These are phyloP conservation scores for Aegotheles bennettii DNA, from an alignment of 2,113 vertebrate genomes.

Conservation along the genomic window DNA sequence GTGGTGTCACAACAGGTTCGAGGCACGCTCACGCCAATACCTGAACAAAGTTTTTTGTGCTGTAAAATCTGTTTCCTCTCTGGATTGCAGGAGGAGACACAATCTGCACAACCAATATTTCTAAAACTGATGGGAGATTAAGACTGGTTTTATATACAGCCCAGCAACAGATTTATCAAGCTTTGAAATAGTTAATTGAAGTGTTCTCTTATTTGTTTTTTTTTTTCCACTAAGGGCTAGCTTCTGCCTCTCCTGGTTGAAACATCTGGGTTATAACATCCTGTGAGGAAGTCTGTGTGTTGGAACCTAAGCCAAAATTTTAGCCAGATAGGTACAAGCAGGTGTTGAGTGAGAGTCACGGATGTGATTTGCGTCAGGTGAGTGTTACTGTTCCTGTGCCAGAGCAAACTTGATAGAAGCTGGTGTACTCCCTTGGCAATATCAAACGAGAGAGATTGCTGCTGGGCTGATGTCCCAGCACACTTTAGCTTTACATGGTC, in stretches of 20 bases:
- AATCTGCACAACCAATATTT: not conserved
- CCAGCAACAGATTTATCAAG: not conserved
- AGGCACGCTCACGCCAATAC: not conserved
- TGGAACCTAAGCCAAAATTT: not conserved
- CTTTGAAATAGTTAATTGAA: not conserved
- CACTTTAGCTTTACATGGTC: not conserved
- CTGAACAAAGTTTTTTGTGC: not conserved
- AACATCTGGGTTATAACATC: not conserved
- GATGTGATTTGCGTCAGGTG: not conserved
- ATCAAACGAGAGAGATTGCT: not conserved
- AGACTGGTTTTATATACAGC: not conserved
- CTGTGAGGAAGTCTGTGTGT: not conserved
- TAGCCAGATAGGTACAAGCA: not conserved
- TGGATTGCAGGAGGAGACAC: not conserved
- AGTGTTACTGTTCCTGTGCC: not conserved
- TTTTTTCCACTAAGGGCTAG: not conserved
- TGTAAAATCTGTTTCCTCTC: not conserved
- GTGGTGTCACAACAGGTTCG: not conserved
- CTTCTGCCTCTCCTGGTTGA: not conserved
- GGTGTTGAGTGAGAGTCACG: accelerated
- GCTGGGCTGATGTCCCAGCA: not conserved
- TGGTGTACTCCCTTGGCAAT: not conserved
- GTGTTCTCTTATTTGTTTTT: not conserved
- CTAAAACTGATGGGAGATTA: not conserved
- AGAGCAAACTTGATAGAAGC: not conserved